Evolutionary conservation across 2,888 invertebrate species (phyloP).

Genomic region (Tetranychus piercei): DNA sequence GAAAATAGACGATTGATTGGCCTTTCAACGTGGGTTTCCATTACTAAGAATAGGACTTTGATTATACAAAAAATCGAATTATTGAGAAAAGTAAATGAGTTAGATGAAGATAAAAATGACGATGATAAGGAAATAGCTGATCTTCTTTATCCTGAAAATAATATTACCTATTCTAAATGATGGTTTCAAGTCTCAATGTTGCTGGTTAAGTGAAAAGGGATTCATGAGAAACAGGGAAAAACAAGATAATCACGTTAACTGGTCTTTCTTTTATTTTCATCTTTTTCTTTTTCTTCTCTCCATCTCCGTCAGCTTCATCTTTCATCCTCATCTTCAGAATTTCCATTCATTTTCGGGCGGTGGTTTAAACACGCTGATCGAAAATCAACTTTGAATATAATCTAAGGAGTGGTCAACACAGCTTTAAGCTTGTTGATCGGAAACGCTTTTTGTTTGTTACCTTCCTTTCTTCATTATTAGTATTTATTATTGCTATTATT

Average conservation of each 20-base stretch:
- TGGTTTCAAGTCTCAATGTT: background rate
- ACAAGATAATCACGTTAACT: background rate
- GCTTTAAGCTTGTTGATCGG: background rate
- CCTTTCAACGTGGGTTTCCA: background rate
- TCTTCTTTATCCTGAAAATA: background rate
- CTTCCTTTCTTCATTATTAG: background rate
- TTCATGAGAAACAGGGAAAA: background rate
- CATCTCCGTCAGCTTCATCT: no score
- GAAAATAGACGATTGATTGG: conserved; percentile 2
- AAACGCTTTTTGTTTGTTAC: background rate
- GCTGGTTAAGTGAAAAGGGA: background rate
- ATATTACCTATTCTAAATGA: background rate
- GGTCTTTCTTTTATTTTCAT: background rate
- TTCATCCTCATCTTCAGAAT: no score
- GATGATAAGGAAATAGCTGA: conserved; percentile 5
- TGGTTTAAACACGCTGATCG: background rate
- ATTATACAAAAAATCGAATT: background rate
- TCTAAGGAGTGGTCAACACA: background rate
- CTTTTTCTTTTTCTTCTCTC: background rate
- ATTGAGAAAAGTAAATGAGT: background rate
- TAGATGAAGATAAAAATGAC: background rate
- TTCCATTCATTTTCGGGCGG: background rate
- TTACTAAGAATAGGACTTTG: background rate
- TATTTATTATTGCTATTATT: background rate
- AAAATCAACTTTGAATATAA: background rate